Evolutionary conservation across 2,797 vertebrate genomes (phyloP).

Genomic region (Sardinella longiceps): DNA sequence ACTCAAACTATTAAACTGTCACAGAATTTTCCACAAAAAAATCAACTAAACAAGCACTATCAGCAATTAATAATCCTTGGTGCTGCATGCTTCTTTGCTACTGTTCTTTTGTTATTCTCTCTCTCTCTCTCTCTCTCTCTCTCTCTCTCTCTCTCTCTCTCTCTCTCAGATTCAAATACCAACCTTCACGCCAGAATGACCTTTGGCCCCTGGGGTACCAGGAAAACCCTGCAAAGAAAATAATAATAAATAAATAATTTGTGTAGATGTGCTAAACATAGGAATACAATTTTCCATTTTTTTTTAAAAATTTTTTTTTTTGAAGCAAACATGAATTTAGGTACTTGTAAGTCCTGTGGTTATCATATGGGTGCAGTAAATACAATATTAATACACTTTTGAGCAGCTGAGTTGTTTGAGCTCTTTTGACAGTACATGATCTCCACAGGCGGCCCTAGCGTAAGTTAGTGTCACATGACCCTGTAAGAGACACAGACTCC

Average conservation of each 20-base stretch:
- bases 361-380: neutral
- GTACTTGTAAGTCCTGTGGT: neutral
- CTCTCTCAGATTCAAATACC: constrained; percentile 23
- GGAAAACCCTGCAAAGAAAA: constrained; percentile 82
- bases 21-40: neutral
- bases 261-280: no score
- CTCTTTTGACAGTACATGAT: no score
- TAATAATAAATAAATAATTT: neutral
- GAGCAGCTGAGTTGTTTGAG: no score
- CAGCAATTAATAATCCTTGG: neutral
- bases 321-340: no score
- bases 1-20: no score
- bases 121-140: neutral
- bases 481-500: constrained; percentile 13
- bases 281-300: no score
- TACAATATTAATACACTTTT: no score
- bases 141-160: neutral
- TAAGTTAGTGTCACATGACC: neutral
- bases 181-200: constrained; percentile 83
- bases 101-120: neutral
- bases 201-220: constrained; percentile 85
- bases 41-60: neutral
- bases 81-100: neutral
- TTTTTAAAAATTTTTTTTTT: no score
- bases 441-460: neutral